These are phyloP conservation scores for Anarrhichthys ocellatus DNA, from an alignment of 2,113 vertebrate species.

Conservation along the genomic window DNA sequence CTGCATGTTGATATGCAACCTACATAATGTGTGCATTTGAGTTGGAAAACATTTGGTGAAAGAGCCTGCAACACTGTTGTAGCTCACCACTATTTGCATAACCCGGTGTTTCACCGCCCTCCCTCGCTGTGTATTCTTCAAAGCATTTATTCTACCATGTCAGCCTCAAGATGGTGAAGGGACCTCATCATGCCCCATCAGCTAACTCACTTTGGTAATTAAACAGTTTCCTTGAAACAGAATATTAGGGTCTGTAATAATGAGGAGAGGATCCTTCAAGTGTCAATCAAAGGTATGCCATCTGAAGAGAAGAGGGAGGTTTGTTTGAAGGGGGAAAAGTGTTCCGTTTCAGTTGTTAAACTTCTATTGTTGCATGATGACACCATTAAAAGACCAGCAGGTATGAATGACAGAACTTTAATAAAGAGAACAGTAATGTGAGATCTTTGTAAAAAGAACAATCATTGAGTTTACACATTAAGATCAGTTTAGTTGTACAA, in stretches of 20 bases:
- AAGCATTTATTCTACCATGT: conserved; percentile 15
- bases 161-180: neutral
- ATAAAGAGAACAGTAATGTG: neutral
- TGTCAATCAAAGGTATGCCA: conserved; percentile 6
- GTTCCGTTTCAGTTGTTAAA: neutral
- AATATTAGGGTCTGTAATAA: conserved; percentile 26
- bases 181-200: conserved; percentile 14
- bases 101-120: neutral
- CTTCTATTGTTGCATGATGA: neutral
- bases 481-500: neutral
- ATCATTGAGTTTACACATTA: neutral
- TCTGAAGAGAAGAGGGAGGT: neutral
- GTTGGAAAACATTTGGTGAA: conserved; percentile 53
- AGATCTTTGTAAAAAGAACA: neutral
- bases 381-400: neutral
- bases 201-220: conserved; percentile 21
- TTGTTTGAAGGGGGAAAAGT: neutral
- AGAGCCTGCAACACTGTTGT: conserved; percentile 35
- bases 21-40: conserved; percentile 18
- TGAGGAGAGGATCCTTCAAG: conserved; percentile 9
- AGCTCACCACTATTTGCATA: conserved; percentile 40
- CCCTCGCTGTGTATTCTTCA: conserved; percentile 36
- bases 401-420: neutral
- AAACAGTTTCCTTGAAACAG: conserved; percentile 35
- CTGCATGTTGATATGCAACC: neutral